phyloP scores from a whole-genome alignment of 2,113 vertebrate genomes.

The Mandrillus leucophaeus region DNA sequence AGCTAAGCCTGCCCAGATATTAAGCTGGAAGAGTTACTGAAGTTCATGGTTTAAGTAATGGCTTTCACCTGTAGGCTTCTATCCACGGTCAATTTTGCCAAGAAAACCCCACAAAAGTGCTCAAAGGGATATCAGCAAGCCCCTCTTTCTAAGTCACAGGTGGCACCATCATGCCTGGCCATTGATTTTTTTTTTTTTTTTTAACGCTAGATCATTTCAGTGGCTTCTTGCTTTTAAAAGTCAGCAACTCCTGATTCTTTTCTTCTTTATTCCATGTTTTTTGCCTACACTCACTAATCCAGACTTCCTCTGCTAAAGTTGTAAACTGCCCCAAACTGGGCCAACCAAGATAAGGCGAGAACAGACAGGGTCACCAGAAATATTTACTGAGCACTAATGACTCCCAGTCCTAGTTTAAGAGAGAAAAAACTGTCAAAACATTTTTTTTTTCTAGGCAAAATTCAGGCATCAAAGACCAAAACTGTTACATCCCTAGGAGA shows the following conservation, averaged over 20 bases:
- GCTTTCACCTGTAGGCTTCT: slow-evolving; percentile 67
- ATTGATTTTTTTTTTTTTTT: neutral
- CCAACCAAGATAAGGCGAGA: slow-evolving; percentile 13
- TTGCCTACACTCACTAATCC: neutral
- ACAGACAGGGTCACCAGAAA: slow-evolving; percentile 53
- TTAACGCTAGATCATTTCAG: neutral
- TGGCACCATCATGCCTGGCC: slow-evolving; percentile 3
- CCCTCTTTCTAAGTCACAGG: neutral
- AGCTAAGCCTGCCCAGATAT: neutral
- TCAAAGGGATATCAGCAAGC: neutral
- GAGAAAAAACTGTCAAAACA: neutral
- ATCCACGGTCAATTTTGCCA: slow-evolving; percentile 24
- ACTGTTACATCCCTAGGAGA: neutral
- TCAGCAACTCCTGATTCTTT: neutral
- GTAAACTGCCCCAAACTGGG: slow-evolving; percentile 16
- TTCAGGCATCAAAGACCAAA: slow-evolving; percentile 45
- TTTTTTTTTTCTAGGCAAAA: slow-evolving; percentile 7
- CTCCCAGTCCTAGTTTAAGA: slow-evolving; percentile 45
- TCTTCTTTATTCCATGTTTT: neutral
- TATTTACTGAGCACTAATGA: slow-evolving; percentile 57
- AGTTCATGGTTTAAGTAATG: slow-evolving; percentile 49
- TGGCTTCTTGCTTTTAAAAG: slow-evolving; percentile 18
- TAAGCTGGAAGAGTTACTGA: neutral
- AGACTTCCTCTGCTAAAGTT: slow-evolving; percentile 26
- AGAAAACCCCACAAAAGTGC: neutral